These are phyloP conservation scores for Sylvicola cinctus DNA, from an alignment of 2,888 invertebrate species.

Conservation along the genomic window DNA sequence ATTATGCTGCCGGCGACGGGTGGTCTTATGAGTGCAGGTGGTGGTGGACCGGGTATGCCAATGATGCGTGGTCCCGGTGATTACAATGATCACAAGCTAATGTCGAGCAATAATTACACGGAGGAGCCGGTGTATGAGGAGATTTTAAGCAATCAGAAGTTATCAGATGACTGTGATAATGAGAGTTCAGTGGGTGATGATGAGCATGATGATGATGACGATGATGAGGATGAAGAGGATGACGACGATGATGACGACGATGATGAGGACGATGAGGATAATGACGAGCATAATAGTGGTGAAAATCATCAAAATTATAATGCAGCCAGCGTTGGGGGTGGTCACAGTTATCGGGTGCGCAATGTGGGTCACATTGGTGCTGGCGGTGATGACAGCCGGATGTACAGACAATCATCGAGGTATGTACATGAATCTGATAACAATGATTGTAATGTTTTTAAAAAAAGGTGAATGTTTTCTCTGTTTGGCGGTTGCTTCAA, in stretches of 20 bases:
- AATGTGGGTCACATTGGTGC: no score
- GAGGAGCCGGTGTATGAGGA: constrained; percentile 24
- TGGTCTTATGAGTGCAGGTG: no score
- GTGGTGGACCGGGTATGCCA: no score
- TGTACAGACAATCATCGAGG: no score
- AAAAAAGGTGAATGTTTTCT: no score
- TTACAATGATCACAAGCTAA: neutral
- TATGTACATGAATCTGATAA: no score
- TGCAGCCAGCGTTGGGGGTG: neutral
- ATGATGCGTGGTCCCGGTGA: no score
- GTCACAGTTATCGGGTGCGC: neutral
- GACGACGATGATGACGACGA: constrained; percentile 15
- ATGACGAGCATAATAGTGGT: constrained; percentile 8
- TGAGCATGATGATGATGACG: constrained; percentile 10
- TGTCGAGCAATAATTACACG: constrained; percentile 3
- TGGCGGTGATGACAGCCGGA: no score
- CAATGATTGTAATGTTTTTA: no score
- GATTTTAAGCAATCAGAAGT: constrained; percentile 18
- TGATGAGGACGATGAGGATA: constrained; percentile 12
- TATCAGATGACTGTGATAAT: constrained; percentile 1
- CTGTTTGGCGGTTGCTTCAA: no score
- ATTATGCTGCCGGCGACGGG: no score
- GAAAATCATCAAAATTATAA: constrained; percentile 1
- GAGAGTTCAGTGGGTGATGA: constrained; percentile 1
- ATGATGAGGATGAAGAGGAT: constrained; percentile 15